Evolutionary conservation across 1,140 invertebrate species (phyloP), one percentile per base, ranked within the genome.

Genomic region (Hyposmocoma kahamanoa): DNA sequence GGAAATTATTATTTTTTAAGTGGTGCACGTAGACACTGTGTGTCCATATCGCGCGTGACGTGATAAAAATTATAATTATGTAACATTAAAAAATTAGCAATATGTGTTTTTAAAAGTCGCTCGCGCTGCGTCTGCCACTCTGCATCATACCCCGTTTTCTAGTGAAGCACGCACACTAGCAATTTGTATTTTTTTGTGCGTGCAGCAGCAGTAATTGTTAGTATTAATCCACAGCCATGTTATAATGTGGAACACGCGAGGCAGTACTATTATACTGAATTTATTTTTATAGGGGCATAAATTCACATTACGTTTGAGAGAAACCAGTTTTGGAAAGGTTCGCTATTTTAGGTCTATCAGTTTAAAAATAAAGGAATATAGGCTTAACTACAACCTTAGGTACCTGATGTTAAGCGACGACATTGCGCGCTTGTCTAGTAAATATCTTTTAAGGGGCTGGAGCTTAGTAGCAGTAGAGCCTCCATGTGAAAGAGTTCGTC

Each of bases 171-270:
- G 55, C 55, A 48, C 42, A 42, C 11, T 30, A 15, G 42, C 43
- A 53, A 58, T 58, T 58, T 58, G 55, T 58, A 47, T 22, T 57
- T 56, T 56, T 56, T 47, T 52, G 50, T 58, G 55, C 55, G 55
- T 58, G 55, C 45, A 6, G 8, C 34, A 20, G 34, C 18, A 43
- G 55, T 58, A 58, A 58, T 58, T 58, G 55, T 58, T 46, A 38
- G 55, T 58, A 58, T 58, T 58, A 58, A 58, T 58, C 53, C 42
- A 42, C 39, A n/a, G 39, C 47, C 43, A 42, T 36, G 50, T 49
- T 49, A 47, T 32, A 49, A 53, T 53, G 51, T 47, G 30, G 43
- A 11, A 20, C 55, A 50, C 55, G 55, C 55, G 21, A 58, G 28
- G 13, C 20, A 32, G 41, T 42, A 49, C 45, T 44, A 39, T 54